phyloP scores from a whole-genome alignment of 2,797 vertebrate genomes.

The Platalea minor region DNA sequence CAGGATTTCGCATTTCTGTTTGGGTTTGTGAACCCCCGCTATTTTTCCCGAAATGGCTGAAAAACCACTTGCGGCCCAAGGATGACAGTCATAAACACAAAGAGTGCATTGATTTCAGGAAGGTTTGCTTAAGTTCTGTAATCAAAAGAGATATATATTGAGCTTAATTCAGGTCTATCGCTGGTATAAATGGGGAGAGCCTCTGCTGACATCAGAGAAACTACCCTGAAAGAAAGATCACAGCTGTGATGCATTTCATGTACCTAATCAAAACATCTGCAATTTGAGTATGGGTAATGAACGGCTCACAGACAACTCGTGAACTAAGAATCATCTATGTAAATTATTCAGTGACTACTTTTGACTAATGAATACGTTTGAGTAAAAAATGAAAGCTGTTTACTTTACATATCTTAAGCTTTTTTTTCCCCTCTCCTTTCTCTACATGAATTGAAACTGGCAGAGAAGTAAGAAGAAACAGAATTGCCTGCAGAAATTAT shows the following conservation, averaged over 20 bases:
- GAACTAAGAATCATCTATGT: background rate
- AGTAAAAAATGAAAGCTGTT: background rate
- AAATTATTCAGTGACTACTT: conserved; percentile 4
- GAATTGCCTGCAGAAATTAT: background rate
- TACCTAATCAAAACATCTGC: conserved; percentile 8
- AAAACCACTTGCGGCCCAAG: background rate
- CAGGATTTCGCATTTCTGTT: background rate
- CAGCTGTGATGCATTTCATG: background rate
- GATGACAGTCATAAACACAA: background rate
- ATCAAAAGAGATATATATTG: background rate
- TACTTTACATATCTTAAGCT: background rate
- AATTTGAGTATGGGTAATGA: background rate
- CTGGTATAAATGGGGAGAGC: background rate
- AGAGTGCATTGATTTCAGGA: background rate
- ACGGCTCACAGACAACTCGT: background rate
- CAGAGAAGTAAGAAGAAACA: background rate
- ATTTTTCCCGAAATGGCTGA: background rate
- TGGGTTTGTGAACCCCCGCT: background rate
- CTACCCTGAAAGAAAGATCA: background rate
- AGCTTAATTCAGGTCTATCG: background rate
- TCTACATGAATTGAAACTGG: background rate
- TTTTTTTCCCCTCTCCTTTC: rapidly evolving
- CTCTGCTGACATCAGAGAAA: background rate
- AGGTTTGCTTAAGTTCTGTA: background rate
- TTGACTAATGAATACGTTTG: background rate